Evolutionary conservation across 2,888 invertebrate genomes (phyloP).

Genomic region (Tromatobia lineatoria): DNA sequence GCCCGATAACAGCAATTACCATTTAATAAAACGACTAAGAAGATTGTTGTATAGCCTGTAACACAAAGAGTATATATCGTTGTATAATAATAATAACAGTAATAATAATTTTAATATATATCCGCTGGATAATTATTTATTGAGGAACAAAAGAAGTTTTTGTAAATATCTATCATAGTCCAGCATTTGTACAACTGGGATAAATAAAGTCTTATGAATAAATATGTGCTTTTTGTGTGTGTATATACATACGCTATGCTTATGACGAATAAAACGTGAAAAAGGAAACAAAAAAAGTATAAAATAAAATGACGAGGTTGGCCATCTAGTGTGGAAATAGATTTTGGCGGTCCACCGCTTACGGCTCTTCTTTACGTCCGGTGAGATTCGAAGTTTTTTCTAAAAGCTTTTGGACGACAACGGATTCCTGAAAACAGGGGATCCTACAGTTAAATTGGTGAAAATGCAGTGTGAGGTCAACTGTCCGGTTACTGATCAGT

Average conservation of each 20-base stretch:
- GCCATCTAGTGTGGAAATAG: slow-evolving; percentile 7
- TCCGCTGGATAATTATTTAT: slow-evolving; percentile 38
- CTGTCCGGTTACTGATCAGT: not conserved
- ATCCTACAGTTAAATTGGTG: not conserved
- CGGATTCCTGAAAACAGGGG: slow-evolving; percentile 31
- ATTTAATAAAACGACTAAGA: slow-evolving; percentile 18
- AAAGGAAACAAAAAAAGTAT: not conserved
- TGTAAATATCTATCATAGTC: slow-evolving; percentile 52
- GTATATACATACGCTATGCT: slow-evolving; percentile 16
- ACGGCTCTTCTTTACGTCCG: not conserved
- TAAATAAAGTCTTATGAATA: slow-evolving; percentile 55
- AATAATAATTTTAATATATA: slow-evolving; percentile 25
- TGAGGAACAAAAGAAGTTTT: slow-evolving; percentile 52
- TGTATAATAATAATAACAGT: slow-evolving; percentile 32
- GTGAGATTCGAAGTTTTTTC: not conserved
- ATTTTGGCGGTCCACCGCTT: not conserved
- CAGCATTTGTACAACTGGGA: slow-evolving; percentile 40
- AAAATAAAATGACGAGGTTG: slow-evolving; percentile 13
- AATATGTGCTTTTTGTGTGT: slow-evolving; percentile 28
- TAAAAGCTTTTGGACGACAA: slow-evolving; percentile 25
- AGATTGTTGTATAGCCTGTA: slow-evolving; percentile 33
- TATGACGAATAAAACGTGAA: slow-evolving; percentile 1
- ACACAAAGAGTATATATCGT: slow-evolving; percentile 37
- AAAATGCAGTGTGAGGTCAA: not conserved
- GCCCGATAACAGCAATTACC: slow-evolving; percentile 14